These are phyloP conservation scores for Galaxias olidus DNA, from an alignment of 2,797 vertebrate genomes.

Conservation along the genomic window DNA sequence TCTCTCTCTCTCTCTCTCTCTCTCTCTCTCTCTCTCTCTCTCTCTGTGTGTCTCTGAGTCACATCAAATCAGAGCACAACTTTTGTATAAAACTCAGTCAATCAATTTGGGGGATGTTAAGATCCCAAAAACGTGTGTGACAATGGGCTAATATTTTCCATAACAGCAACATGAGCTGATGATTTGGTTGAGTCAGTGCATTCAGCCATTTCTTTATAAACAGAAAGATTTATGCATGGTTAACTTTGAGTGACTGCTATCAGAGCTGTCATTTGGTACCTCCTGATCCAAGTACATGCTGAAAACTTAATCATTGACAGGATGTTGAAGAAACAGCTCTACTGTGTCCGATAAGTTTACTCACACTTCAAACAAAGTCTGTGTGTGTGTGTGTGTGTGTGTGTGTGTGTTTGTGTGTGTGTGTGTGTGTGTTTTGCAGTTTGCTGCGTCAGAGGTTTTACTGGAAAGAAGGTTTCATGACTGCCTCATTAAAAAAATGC, in stretches of 20 bases:
- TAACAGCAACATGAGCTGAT: conserved; percentile 26
- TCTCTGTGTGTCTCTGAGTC: conserved; percentile 22
- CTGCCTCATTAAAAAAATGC: conserved; percentile 25
- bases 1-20: background rate
- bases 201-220: background rate
- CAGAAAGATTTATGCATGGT: too few species aligned
- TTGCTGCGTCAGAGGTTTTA: conserved; percentile 29
- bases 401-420: conserved; percentile 8
- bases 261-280: too few species aligned
- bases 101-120: conserved; percentile 22
- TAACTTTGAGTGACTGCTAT: too few species aligned
- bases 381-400: conserved; percentile 16
- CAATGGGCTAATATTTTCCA: conserved; percentile 14
- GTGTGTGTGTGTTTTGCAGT: background rate
- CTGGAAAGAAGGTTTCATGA: conserved; percentile 24
- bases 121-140: conserved; percentile 35
- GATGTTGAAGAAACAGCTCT: background rate
- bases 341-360: background rate
- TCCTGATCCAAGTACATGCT: background rate
- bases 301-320: background rate
- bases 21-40: background rate
- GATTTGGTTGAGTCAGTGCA: conserved; percentile 15
- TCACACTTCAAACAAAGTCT: conserved; percentile 7
- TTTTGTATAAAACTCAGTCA: conserved; percentile 31
- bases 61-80: conserved; percentile 15